Conservation (phyloP, 2,888 invertebrate genomes). For the Diplolepis rosae region DNA sequence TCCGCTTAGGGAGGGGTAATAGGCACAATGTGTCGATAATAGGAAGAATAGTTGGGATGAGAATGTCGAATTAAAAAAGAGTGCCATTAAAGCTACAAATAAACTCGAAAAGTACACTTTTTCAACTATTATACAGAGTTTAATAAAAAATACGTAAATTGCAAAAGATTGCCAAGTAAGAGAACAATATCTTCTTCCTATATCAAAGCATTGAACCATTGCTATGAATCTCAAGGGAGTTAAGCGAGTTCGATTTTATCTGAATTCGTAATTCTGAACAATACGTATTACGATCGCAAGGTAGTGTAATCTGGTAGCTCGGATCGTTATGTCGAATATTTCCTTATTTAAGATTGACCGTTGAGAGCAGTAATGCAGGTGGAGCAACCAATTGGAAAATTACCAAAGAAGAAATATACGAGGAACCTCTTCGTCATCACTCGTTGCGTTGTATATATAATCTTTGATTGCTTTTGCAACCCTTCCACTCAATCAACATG, state of each 20-base stretch:
- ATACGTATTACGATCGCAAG: neutral
- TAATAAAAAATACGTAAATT: too few relatives aligned
- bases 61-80: slow-evolving; percentile 5
- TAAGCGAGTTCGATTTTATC: neutral
- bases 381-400: slow-evolving; percentile 63
- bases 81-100: neutral
- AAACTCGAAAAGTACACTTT: neutral
- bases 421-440: too few relatives aligned
- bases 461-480: too few relatives aligned
- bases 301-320: too few relatives aligned
- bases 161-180: neutral
- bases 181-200: neutral
- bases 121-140: too few relatives aligned
- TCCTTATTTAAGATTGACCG: too few relatives aligned
- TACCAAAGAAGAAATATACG: slow-evolving; percentile 65
- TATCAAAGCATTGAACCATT: neutral
- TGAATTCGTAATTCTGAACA: too few relatives aligned
- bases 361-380: slow-evolving; percentile 55
- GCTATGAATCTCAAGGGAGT: neutral
- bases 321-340: too few relatives aligned
- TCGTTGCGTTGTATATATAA: too few relatives aligned
- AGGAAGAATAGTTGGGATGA: slow-evolving; percentile 28
- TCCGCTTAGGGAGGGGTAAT: slow-evolving; percentile 56
- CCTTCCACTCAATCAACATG: too few relatives aligned
- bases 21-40: slow-evolving; percentile 59